These are phyloP conservation scores for Aporophyla lueneburgensis DNA, from an alignment of 2,888 invertebrate genomes.

Conservation along the genomic window DNA sequence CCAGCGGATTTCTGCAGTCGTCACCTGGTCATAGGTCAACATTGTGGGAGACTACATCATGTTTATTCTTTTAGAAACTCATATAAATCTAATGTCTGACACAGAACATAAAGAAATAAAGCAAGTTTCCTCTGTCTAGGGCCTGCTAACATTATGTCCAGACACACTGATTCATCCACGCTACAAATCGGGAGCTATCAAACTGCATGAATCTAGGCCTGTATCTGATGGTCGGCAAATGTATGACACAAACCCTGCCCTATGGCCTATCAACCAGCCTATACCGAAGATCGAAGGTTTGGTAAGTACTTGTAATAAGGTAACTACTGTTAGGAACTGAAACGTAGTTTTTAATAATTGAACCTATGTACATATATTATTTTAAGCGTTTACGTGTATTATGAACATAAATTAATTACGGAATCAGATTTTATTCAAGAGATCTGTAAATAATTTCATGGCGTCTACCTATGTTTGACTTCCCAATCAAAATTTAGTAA, in stretches of 20 bases:
- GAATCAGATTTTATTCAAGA: background rate
- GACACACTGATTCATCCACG: slow-evolving; percentile 77
- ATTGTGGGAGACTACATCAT: too few relatives aligned
- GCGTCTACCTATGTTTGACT: too few relatives aligned
- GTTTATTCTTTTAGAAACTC: too few relatives aligned
- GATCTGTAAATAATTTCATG: background rate
- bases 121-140: slow-evolving; percentile 75
- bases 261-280: slow-evolving; percentile 92
- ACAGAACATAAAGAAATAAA: background rate
- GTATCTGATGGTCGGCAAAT: slow-evolving; percentile 91
- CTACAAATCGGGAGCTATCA: slow-evolving; percentile 83
- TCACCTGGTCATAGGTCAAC: too few relatives aligned
- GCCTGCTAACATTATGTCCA: slow-evolving; percentile 87
- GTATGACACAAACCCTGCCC: slow-evolving; percentile 90
- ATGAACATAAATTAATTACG: background rate
- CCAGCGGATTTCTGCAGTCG: too few relatives aligned
- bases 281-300: slow-evolving; percentile 89
- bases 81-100: too few relatives aligned
- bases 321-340: background rate
- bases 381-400: too few relatives aligned
- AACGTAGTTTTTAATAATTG: too few relatives aligned
- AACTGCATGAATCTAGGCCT: slow-evolving; percentile 84
- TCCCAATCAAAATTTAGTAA: background rate
- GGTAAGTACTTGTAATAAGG: slow-evolving; percentile 72
- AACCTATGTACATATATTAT: too few relatives aligned